Percentiles rank a stretch among this genome's conserved stretches.
These are phyloP conservation scores for Volucella inflata DNA, from an alignment of 2,888 invertebrate genomes.

Conservation along the genomic window DNA sequence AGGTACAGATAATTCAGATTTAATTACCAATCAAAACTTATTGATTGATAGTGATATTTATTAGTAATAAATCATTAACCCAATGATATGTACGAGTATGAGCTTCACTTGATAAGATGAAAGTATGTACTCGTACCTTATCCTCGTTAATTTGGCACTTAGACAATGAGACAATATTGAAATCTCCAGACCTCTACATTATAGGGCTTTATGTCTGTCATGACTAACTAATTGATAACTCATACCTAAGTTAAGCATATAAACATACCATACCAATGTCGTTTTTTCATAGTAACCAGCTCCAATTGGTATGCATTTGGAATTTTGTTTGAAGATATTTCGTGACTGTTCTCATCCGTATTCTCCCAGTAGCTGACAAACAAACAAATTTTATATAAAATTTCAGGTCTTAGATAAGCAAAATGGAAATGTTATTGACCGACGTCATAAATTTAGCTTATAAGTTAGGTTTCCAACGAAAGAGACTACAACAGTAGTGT, in stretches of 20 bases:
- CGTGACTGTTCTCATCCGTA: too few species aligned
- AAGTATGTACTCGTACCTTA: background rate
- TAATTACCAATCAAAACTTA: slow-evolving; percentile 20
- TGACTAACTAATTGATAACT: slow-evolving; percentile 33
- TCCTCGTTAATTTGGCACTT: too few species aligned
- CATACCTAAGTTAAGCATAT: slow-evolving; percentile 13
- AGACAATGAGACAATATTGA: too few species aligned
- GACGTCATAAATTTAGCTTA: slow-evolving; percentile 27
- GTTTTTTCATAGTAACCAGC: background rate
- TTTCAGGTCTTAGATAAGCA: slow-evolving; percentile 23
- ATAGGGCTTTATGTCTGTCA: background rate
- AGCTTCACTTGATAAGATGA: slow-evolving; percentile 4
- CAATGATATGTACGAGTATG: background rate
- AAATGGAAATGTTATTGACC: slow-evolving; percentile 12
- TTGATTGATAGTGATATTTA: background rate
- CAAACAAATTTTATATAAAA: slow-evolving; percentile 1
- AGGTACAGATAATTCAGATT: slow-evolving; percentile 2
- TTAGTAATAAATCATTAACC: too few species aligned
- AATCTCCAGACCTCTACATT: too few species aligned
- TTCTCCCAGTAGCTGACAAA: background rate
- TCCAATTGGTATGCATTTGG: background rate
- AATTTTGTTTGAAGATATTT: too few species aligned
- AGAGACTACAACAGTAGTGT: slow-evolving; percentile 10
- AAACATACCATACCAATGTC: slow-evolving; percentile 39
- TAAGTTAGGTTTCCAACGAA: background rate